Evolutionary conservation across 1,140 invertebrate genomes (phyloP).

Genomic region (Drosophila auraria): DNA sequence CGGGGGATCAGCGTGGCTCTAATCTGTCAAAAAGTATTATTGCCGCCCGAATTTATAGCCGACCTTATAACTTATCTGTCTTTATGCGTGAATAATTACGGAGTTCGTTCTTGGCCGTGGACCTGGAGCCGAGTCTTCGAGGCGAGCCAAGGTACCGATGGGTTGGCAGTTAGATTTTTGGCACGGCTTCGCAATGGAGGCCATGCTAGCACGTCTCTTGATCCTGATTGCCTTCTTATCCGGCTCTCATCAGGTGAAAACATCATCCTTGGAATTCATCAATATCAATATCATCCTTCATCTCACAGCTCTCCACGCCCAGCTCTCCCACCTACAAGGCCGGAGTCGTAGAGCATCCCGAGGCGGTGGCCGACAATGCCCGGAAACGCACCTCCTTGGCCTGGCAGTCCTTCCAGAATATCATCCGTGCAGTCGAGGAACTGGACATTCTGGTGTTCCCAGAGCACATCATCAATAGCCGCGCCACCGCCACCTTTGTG

Average conservation of each 20-base stretch:
- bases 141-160: not conserved
- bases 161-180: conserved; percentile 19
- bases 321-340: conserved; percentile 85
- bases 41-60: not conserved
- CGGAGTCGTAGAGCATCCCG: conserved; percentile 86
- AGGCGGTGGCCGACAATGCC: not conserved
- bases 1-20: conserved; percentile 3
- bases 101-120: not conserved
- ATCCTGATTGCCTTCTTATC: not conserved
- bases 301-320: conserved; percentile 82
- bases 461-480: conserved; percentile 87
- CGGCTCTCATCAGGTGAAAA: conserved; percentile 21
- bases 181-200: conserved; percentile 8
- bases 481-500: conserved; percentile 54
- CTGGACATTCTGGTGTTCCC: conserved; percentile 94
- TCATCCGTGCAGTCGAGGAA: conserved; percentile 43
- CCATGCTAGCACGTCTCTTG: not conserved
- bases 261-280: too few relatives aligned
- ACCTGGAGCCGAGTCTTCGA: conserved; percentile 3
- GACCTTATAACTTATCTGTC: conserved; percentile 16
- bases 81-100: conserved; percentile 19
- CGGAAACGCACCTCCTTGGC: not conserved
- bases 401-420: conserved; percentile 26
- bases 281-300: too few relatives aligned
- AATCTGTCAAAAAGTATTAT: conserved; percentile 15